Conservation (phyloP, 2,888 invertebrate genomes). For the Orchesella flavescens region DNA sequence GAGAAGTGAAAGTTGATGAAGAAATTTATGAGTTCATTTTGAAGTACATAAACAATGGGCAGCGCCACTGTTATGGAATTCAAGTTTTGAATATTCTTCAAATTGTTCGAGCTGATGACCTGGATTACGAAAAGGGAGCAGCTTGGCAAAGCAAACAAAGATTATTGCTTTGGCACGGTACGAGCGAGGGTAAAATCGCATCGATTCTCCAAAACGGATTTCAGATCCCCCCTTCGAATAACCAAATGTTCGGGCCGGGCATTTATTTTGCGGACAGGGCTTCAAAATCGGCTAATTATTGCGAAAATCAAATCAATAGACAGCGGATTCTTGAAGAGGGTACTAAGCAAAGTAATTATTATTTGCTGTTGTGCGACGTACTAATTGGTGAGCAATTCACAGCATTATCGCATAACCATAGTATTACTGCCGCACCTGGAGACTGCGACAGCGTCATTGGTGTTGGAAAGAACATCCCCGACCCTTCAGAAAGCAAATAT, state of each 20-base stretch:
- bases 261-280: constrained; percentile 35
- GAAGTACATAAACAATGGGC: constrained; percentile 28
- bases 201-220: constrained; percentile 20
- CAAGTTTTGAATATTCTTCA: neutral
- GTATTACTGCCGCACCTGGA: too few relatives aligned
- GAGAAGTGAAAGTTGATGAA: neutral
- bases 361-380: too few relatives aligned
- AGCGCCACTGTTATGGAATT: constrained; percentile 12
- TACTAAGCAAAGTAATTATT: too few relatives aligned
- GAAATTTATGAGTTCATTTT: neutral
- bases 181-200: neutral
- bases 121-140: neutral
- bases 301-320: neutral
- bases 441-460: too few relatives aligned
- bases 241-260: constrained; percentile 37
- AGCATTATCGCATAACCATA: too few relatives aligned
- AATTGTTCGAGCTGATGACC: neutral
- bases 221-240: neutral
- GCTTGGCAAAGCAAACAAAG: neutral
- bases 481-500: too few relatives aligned
- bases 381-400: too few relatives aligned
- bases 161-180: constrained; percentile 33
- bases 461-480: too few relatives aligned
- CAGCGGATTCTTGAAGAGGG: too few relatives aligned
- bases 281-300: constrained; percentile 19